Base-by-base conservation (phyloP, 2,888 invertebrate genomes). In the Euproctis similis region DNA sequence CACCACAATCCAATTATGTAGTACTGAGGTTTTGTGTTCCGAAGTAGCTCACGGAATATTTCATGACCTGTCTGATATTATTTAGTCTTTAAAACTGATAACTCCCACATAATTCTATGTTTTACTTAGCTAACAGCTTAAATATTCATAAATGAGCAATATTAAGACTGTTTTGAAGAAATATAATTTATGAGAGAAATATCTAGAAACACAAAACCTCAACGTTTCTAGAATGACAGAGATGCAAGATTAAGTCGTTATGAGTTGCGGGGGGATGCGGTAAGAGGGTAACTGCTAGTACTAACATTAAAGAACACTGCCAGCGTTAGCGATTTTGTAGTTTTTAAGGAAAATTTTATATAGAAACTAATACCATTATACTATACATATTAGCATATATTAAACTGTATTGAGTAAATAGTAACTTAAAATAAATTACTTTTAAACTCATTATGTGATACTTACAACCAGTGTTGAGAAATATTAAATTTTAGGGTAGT, bases 191-290 rank as follows among this genome's bases (percentile, higher is more conserved):
- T 47, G 47, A 28, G 43, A 43, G 59, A 65, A 71, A 60, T 54
- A 34, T 44, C 53, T 82, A 43, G 82, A 45, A 81, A 81, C 84
- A 48, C 76, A 70, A 84, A 78, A 82, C 81, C 80, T 84, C 72
- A 51, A 64, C 66, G 45, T 54, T 49, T 41, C 26, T 8, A 26
- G 32, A 30, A 37, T 56, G 56, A 54, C 41, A 55, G 39, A 24
- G 39, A 27, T 36, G 31, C 21, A 14, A 39, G 10, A n/a, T 6
- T 4, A 4, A 14, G 14, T 6, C 48, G 43, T 54, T 37, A 42
- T 42, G 38, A 42, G 12, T 42, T 31, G 49, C 29, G 50, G 45
- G 54, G 52, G 53, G 45, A 34, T 46, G 39, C 40, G 34, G 54
- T 59, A 39, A 42, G 49, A 42, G 38, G 50, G 2, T 8, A n/a